Base-by-base conservation (phyloP, 2,888 invertebrate species). In the Drosophila nr. perissopoda region DNA sequence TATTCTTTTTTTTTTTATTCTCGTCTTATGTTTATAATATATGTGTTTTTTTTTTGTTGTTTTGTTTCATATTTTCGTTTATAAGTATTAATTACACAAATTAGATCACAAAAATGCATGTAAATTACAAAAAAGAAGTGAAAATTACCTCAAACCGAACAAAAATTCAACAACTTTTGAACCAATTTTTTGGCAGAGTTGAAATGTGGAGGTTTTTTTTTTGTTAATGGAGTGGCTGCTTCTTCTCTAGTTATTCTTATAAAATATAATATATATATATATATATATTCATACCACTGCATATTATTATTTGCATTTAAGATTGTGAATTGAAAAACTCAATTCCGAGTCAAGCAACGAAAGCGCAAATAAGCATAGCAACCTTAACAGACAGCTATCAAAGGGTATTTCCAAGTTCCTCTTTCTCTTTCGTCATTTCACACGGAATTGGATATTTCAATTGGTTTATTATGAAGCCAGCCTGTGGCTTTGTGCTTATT, bases 101-200 rank as follows among this genome's bases (percentile, higher is more conserved):
- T 86, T 91, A 90, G 86, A 90, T 90, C 90, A 90, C 90, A 91
- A 90, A 90, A 90, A 90, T 90, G 91, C 90, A 91, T 90, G 81
- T 86, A 91, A 90, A 88, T 86, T 91, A 89, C 91, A 81, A 82
- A 80, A 38, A 16, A 27, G 64, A 78, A 89, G 75, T 88, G 68
- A 85, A 86, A 76, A 77, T 75, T 82, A 74, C 69, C 70, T 74
- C 82, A 78, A 58, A 76, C 80, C 79, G 71, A 82, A 82, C 38
- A 76, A 70, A 53, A 70, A 68, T 70, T 53, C 54, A 63, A 69
- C 29, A 71, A 63, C 52, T 66, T 68, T 69, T 72, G 40, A 76
- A 72, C 56, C 72, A 67, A 64, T 65, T 40, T 59, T 42, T 63
- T 70, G 65, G 62, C 59, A 10, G 61, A 78, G 79, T 79, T 79